Base-by-base conservation (phyloP, 2,888 invertebrate genomes). In the Zonitis immaculata region DNA sequence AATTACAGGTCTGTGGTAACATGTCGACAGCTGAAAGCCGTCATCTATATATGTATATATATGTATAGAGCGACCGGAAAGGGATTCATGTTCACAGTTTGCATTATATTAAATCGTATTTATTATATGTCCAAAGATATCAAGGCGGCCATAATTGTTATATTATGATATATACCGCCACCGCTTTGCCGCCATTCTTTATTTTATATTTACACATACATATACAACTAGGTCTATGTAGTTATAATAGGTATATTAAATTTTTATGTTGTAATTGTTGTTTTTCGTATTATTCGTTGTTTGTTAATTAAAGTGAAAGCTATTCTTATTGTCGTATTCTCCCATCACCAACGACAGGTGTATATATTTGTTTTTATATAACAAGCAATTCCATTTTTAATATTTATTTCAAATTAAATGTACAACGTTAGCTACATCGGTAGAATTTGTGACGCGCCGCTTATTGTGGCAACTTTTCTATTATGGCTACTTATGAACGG, bases 1-100 rank as follows among this genome's bases (percentile, higher is more conserved):
- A 60, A 63, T 63, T 63, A 62, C 60, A 62, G 58, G 61, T 56
- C 56, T 56, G 57, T 55, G 58, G 62, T 59, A 59, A 59, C 59
- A 61, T 57, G 62, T 62, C 59, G 68, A 66, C 67, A 67, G 66
- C 66, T 66, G 66, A 67, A 66, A 66, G 65, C 65, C 55, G 51
- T 55, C 55, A 56, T 47, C 52, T 20, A 16, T n/a, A n/a, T n/a
- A n/a, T n/a, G n/a, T n/a, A n/a, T n/a, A n/a, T n/a, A n/a, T n/a
- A n/a, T n/a, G n/a, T n/a, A n/a, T n/a, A n/a, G n/a, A 16, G 27
- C 56, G 59, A 71, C 71, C 70, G 71, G 70, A 70, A 72, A 67
- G 66, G 68, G 70, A 68, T 70, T 69, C 70, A 69, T 70, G 63
- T 64, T 67, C 64, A 65, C 62, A 54, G 67, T 62, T 62, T 61